Percentiles rank a stretch among this genome's conserved stretches.
Conservation (phyloP, 1,140 invertebrate genomes). For the Drosophila nigrodunni region DNA sequence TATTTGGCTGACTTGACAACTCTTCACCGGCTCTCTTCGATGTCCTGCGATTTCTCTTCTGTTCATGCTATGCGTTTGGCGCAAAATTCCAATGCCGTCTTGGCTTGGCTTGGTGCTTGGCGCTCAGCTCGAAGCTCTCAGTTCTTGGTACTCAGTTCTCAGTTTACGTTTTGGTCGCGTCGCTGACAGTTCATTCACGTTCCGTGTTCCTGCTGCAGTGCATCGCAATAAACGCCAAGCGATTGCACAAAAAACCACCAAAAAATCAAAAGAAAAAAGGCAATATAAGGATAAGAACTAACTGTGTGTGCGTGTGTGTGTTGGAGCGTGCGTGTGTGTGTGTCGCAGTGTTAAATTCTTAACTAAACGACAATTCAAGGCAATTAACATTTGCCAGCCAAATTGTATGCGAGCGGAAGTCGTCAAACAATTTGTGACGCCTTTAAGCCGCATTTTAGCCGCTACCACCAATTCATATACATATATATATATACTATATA, state of each 20-base stretch:
- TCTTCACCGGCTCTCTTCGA: slow-evolving; percentile 48
- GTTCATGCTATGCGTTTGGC: slow-evolving; percentile 37
- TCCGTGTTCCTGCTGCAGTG: slow-evolving; percentile 63
- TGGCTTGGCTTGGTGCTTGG: slow-evolving; percentile 8
- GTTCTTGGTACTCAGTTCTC: slow-evolving; percentile 21
- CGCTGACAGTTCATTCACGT: slow-evolving; percentile 61
- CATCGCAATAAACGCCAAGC: slow-evolving; percentile 53
- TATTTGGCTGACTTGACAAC: slow-evolving; percentile 27
- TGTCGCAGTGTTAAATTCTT: slow-evolving; percentile 16
- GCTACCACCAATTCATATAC: neutral
- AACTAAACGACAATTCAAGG: slow-evolving; percentile 21
- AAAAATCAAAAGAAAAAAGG: slow-evolving; percentile 23
- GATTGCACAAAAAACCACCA: slow-evolving; percentile 52
- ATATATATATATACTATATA: slow-evolving; percentile 1
- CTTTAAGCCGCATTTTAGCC: slow-evolving; percentile 31
- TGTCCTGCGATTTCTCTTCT: slow-evolving; percentile 56
- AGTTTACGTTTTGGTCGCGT: slow-evolving; percentile 80
- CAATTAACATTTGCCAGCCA: slow-evolving; percentile 43
- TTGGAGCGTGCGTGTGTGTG: slow-evolving; percentile 29
- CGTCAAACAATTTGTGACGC: slow-evolving; percentile 40
- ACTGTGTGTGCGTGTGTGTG: slow-evolving; percentile 39
- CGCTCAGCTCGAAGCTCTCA: neutral
- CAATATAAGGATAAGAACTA: neutral
- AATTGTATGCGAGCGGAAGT: slow-evolving; percentile 32
- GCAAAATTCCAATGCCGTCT: slow-evolving; percentile 73